A percentile compares a stretch with the other conserved stretches of the same genome.
phyloP scores from a whole-genome alignment of 1,140 invertebrate genomes.

The Cotesia typhae region DNA sequence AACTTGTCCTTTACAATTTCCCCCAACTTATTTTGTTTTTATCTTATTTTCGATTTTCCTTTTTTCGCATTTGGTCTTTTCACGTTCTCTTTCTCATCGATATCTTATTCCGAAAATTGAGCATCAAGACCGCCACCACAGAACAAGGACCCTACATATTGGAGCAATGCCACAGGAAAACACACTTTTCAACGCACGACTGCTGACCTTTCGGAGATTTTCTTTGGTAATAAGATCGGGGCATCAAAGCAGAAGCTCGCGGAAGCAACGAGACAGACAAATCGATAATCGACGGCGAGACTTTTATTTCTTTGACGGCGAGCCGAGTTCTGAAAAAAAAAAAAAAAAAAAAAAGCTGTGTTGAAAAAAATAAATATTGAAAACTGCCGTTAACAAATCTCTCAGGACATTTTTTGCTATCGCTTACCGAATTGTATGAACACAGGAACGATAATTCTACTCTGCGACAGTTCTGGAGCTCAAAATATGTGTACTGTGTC shows the following conservation, averaged over 20 bases:
- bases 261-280: slow-evolving; percentile 15
- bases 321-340: slow-evolving; percentile 15
- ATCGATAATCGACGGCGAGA: slow-evolving; percentile 22
- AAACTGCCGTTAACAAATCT: not conserved
- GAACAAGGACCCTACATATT: slow-evolving; percentile 31
- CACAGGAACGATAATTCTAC: slow-evolving; percentile 12
- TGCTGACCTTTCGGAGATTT: slow-evolving; percentile 51
- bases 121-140: not conserved
- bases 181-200: slow-evolving; percentile 43
- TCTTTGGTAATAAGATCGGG: slow-evolving; percentile 34
- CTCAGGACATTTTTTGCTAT: slow-evolving; percentile 15
- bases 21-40: slow-evolving; percentile 20
- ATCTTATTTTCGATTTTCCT: not conserved
- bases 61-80: not conserved
- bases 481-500: not conserved
- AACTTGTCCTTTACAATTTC: slow-evolving; percentile 1
- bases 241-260: slow-evolving; percentile 27
- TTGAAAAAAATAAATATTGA: slow-evolving; percentile 11
- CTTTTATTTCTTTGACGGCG: slow-evolving; percentile 14
- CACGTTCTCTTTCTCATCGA: not conserved
- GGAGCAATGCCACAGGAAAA: slow-evolving; percentile 44
- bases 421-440: slow-evolving; percentile 28
- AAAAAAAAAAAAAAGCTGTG: not conserved
- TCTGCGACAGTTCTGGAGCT: not conserved
- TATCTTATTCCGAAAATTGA: slow-evolving; percentile 30